phyloP scores from a whole-genome alignment of 1,140 invertebrate species.

The Musca domestica region DNA sequence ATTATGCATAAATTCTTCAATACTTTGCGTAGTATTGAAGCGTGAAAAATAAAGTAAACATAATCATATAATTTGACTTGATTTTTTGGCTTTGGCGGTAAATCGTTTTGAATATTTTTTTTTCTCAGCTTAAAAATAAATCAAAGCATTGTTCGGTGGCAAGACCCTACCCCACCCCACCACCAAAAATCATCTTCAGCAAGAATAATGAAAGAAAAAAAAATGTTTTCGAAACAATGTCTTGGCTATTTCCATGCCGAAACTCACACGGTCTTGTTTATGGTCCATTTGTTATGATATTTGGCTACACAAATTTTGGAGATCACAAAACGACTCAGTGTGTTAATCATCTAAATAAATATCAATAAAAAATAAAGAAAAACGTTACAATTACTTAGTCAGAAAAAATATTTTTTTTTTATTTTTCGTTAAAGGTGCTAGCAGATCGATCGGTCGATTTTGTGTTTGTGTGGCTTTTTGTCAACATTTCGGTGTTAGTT shows the following conservation, averaged over 20 bases:
- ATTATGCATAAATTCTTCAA: conserved; percentile 51
- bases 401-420: neutral
- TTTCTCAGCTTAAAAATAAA: neutral
- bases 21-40: too few species aligned
- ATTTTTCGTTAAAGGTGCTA: neutral
- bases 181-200: neutral
- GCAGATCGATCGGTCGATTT: neutral
- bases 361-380: conserved; percentile 2
- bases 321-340: neutral
- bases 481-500: neutral
- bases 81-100: neutral
- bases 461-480: neutral
- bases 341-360: conserved; percentile 18
- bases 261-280: conserved; percentile 5
- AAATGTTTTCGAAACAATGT: neutral
- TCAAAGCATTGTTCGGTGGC: conserved; percentile 4
- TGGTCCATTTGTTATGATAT: conserved; percentile 21
- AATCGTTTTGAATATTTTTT: neutral
- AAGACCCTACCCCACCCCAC: neutral
- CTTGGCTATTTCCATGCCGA: neutral
- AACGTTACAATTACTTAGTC: conserved; percentile 15
- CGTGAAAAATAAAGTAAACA: neutral
- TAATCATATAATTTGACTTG: neutral
- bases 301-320: neutral
- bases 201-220: neutral